Conservation (phyloP, 2,113 vertebrate species). For the Anguilla rostrata region DNA sequence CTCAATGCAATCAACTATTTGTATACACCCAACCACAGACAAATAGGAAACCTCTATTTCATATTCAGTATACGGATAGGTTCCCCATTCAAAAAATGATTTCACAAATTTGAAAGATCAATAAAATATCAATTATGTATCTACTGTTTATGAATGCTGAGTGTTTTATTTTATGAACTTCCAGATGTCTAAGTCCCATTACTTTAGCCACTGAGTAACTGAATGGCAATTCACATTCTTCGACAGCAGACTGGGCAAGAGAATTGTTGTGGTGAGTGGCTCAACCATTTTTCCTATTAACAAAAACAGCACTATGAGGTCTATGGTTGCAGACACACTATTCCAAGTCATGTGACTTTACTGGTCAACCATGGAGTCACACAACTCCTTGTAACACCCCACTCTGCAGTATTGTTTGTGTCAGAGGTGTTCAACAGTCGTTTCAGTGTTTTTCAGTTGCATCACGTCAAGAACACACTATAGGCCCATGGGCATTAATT, state of each 20-base stretch:
- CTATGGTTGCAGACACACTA: background rate
- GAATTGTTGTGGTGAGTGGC: background rate
- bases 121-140: background rate
- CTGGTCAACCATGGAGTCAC: slow-evolving; percentile 12
- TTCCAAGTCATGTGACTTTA: slow-evolving; percentile 3
- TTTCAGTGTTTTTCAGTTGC: background rate
- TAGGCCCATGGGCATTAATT: background rate
- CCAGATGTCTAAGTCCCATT: too few species aligned
- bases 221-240: too few species aligned
- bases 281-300: too few species aligned
- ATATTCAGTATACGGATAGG: background rate
- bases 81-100: background rate
- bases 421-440: background rate
- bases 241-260: background rate
- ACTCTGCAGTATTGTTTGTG: background rate
- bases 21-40: background rate
- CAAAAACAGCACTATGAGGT: background rate
- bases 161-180: too few species aligned
- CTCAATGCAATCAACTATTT: background rate
- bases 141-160: too few species aligned
- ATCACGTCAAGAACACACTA: background rate
- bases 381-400: slow-evolving; percentile 4
- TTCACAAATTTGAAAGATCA: background rate
- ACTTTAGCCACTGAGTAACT: too few species aligned
- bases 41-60: background rate